Conservation (phyloP, 2,113 vertebrate genomes). For the Halcyon senegalensis region DNA sequence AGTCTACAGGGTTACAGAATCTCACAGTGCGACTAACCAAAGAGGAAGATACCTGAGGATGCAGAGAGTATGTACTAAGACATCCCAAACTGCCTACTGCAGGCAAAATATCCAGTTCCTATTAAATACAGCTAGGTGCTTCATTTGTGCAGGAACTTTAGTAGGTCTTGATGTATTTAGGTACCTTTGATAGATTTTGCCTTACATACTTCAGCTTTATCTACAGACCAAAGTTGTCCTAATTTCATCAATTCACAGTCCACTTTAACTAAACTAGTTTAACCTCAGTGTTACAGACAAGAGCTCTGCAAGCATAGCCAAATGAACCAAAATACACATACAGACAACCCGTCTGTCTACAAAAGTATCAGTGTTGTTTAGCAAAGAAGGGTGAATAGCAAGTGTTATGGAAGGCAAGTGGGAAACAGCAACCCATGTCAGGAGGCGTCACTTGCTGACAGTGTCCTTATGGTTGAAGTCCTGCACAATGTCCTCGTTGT, state of each 20-base stretch:
- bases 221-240: not conserved
- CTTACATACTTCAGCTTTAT: not conserved
- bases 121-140: not conserved
- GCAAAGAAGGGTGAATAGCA: not conserved
- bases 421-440: not conserved
- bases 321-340: not conserved
- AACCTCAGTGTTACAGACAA: not conserved
- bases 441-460: not conserved
- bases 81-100: not conserved
- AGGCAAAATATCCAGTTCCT: not conserved
- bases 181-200: not conserved
- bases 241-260: not conserved
- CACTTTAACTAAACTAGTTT: not conserved
- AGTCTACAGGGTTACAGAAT: not conserved
- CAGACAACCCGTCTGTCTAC: not conserved
- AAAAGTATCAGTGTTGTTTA: not conserved
- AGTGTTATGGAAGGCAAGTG: not conserved
- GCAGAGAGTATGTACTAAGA: not conserved
- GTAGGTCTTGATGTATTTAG: not conserved
- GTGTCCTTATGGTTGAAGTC: not conserved
- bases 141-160: not conserved
- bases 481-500: not conserved
- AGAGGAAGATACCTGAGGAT: not conserved
- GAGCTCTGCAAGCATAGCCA: not conserved
- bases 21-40: not conserved